These are phyloP conservation scores for Grus americana DNA, from an alignment of 2,113 vertebrate genomes.

Conservation along the genomic window DNA sequence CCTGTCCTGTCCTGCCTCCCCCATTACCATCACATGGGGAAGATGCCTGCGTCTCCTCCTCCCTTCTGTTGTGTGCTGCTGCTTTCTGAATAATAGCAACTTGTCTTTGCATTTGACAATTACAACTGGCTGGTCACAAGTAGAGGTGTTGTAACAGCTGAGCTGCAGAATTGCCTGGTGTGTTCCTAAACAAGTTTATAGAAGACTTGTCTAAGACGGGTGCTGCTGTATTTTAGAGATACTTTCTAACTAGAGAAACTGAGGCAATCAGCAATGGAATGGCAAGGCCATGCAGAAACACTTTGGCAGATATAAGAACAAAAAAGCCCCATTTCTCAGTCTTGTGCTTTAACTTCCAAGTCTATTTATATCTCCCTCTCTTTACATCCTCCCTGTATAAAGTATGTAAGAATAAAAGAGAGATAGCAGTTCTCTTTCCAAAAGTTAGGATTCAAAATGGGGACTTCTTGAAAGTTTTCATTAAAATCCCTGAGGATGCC, in stretches of 20 bases:
- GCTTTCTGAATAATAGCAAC: not conserved
- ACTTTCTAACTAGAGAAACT: not conserved
- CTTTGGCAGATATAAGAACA: not conserved
- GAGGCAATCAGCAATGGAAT: not conserved
- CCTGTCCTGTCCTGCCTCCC: not conserved
- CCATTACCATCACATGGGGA: not conserved
- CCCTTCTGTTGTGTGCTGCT: not conserved
- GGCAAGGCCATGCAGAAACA: not conserved
- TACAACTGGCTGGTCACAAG: not conserved
- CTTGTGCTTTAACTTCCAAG: not conserved
- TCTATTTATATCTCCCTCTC: not conserved
- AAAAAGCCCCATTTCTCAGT: not conserved
- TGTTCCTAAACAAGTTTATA: not conserved
- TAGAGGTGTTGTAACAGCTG: not conserved
- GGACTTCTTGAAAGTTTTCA: slow-evolving; percentile 41
- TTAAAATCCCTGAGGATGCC: slow-evolving; percentile 54
- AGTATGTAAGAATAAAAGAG: not conserved
- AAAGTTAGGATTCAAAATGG: not conserved
- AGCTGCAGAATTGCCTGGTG: not conserved
- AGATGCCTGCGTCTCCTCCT: not conserved
- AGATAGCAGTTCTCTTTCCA: not conserved
- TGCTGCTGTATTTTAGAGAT: not conserved
- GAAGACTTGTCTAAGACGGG: not conserved
- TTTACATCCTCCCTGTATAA: not conserved
- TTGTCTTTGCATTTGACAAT: not conserved